Conservation (phyloP, 2,113 vertebrate genomes). For the Montifringilla adamsi region DNA sequence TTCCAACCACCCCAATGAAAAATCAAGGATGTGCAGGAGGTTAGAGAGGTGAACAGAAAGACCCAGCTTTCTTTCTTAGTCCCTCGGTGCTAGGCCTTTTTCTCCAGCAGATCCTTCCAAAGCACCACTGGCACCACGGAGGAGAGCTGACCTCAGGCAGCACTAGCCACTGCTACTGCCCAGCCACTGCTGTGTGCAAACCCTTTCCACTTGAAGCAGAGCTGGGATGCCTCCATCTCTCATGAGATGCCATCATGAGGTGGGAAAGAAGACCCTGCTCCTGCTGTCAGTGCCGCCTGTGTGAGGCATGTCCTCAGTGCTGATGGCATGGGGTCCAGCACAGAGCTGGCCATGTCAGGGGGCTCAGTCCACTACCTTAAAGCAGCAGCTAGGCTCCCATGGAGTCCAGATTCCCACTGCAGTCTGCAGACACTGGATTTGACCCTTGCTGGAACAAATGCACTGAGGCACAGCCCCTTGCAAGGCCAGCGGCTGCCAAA, state of each 20-base stretch:
- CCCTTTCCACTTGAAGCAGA: not conserved
- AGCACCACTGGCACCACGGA: not conserved
- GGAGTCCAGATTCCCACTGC: not conserved
- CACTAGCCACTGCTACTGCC: not conserved
- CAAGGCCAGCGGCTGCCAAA: not conserved
- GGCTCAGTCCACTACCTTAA: not conserved
- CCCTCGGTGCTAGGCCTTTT: not conserved
- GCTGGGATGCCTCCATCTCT: not conserved
- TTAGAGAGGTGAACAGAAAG: not conserved
- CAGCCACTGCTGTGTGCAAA: not conserved
- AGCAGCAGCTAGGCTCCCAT: not conserved
- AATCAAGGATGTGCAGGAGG: not conserved
- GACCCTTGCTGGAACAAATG: not conserved
- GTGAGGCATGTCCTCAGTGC: not conserved
- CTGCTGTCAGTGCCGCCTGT: not conserved
- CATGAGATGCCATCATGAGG: not conserved
- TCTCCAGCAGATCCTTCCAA: not conserved
- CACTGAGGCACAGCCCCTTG: not conserved
- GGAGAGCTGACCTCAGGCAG: not conserved
- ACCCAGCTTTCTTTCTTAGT: not conserved
- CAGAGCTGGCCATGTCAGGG: not conserved
- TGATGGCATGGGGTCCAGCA: not conserved
- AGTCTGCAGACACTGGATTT: not conserved
- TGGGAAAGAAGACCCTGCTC: not conserved
- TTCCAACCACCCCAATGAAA: not conserved